A percentile compares a stretch with the other conserved stretches of the same genome.
Evolutionary conservation across 2,888 invertebrate species (phyloP).

Genomic region (Dendrolimus pini): DNA sequence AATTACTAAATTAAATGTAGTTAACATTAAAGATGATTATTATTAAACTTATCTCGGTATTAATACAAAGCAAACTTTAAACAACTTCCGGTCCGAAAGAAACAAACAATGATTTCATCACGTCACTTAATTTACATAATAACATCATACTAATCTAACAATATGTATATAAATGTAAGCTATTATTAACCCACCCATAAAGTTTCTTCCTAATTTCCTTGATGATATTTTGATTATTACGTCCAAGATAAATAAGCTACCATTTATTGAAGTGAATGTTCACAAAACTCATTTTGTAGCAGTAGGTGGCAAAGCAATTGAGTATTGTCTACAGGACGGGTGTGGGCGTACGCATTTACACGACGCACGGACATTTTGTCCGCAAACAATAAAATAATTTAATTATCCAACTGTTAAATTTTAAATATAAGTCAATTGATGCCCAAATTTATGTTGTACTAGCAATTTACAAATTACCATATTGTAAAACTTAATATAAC

Average conservation of each 20-base stretch:
- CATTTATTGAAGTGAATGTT: conserved; percentile 27
- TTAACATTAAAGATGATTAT: neutral
- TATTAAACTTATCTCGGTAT: neutral
- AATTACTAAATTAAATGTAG: too few relatives aligned
- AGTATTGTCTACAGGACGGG: conserved; percentile 46
- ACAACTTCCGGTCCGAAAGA: neutral
- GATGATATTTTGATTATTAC: neutral
- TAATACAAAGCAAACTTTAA: neutral
- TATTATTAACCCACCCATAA: conserved; percentile 3
- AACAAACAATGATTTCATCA: conserved; percentile 11
- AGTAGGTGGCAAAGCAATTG: conserved; percentile 61
- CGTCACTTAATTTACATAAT: neutral
- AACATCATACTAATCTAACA: neutral
- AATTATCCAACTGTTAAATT: too few relatives aligned
- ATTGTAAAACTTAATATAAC: too few relatives aligned
- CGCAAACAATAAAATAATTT: neutral
- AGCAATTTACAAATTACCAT: too few relatives aligned
- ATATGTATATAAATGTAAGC: conserved; percentile 5
- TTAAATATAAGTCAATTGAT: too few relatives aligned
- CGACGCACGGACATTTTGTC: neutral
- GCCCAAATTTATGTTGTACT: too few relatives aligned
- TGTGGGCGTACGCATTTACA: conserved; percentile 4
- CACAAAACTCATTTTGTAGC: conserved; percentile 25
- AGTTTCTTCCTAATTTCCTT: conserved; percentile 1
- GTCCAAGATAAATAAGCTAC: conserved; percentile 26